Percentiles rank a stretch among this genome's conserved stretches.
Evolutionary conservation across 2,113 vertebrate species (phyloP).

Genomic region (Delphinapterus leucas): DNA sequence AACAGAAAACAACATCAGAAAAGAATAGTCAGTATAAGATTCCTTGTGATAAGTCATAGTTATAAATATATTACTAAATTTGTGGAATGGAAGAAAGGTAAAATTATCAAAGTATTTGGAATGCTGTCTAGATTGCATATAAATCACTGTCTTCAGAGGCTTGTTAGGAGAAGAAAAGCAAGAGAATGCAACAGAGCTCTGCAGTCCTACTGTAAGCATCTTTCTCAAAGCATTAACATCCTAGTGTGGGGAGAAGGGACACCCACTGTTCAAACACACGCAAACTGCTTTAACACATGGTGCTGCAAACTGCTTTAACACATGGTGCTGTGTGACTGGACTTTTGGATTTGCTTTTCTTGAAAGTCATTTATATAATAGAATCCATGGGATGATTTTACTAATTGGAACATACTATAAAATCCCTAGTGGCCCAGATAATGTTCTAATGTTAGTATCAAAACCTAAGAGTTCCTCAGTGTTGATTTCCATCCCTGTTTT

Average conservation of each 20-base stretch:
- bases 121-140: neutral
- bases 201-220: neutral
- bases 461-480: neutral
- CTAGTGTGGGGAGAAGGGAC: neutral
- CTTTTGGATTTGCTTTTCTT: constrained; percentile 2
- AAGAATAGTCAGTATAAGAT: neutral
- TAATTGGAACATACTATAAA: constrained; percentile 2
- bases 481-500: constrained; percentile 35
- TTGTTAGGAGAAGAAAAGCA: neutral
- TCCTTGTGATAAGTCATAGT: neutral
- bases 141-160: neutral
- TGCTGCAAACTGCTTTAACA: neutral
- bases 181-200: neutral
- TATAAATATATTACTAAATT: neutral
- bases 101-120: neutral
- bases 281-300: neutral
- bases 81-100: neutral
- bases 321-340: neutral
- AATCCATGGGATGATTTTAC: constrained; percentile 31
- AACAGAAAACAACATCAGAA: neutral
- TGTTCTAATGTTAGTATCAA: constrained; percentile 38
- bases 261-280: neutral
- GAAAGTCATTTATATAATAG: constrained; percentile 43
- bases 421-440: neutral
- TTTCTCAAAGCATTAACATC: neutral